phyloP scores from a whole-genome alignment of 2,888 invertebrate species.

The Hirtodrosophila trivittata region DNA sequence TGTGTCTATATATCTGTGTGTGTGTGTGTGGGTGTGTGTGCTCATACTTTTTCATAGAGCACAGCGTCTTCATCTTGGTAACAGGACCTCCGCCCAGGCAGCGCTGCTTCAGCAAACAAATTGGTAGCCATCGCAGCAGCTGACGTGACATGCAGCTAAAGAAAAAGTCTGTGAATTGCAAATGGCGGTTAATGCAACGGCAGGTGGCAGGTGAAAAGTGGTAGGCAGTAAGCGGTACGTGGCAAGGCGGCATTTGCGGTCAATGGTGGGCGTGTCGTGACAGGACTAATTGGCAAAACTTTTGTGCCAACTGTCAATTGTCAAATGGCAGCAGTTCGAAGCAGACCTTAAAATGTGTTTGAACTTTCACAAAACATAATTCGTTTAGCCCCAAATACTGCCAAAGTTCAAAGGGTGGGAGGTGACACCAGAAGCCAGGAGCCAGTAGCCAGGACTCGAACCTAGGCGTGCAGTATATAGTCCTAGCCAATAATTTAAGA shows the following conservation, averaged over 20 bases:
- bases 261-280: conserved; percentile 23
- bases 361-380: conserved; percentile 68
- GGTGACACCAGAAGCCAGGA: background rate
- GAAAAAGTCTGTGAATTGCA: background rate
- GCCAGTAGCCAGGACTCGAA: background rate
- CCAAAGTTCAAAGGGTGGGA: conserved; percentile 18
- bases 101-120: conserved; percentile 42
- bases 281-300: conserved; percentile 64
- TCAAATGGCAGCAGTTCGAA: conserved; percentile 50
- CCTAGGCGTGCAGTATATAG: conserved; percentile 32
- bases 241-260: background rate
- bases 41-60: conserved; percentile 12
- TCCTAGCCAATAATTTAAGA: conserved; percentile 74
- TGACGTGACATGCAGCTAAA: conserved; percentile 37
- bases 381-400: conserved; percentile 39
- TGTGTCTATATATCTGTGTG: conserved; percentile 2
- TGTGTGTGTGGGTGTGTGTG: conserved; percentile 1
- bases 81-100: background rate
- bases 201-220: background rate
- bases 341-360: conserved; percentile 46
- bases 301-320: conserved; percentile 68
- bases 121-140: conserved; percentile 28
- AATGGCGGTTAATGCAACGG: conserved; percentile 13
- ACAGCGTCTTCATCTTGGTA: conserved; percentile 5
- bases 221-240: too few species aligned